Base-by-base conservation (phyloP, 2,888 invertebrate species). In the Leucophenga montana region DNA sequence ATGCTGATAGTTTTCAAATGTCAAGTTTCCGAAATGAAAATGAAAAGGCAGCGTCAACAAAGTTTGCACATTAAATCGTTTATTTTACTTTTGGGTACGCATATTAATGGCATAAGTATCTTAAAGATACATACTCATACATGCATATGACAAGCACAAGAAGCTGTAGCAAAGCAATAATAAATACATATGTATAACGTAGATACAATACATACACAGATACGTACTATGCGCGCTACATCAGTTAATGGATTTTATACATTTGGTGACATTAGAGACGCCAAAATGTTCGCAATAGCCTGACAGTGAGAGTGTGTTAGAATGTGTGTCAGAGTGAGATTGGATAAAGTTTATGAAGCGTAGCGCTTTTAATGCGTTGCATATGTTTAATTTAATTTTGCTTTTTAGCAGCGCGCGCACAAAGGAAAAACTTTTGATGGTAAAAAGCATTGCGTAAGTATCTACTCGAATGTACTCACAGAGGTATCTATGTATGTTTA, bases 51-150 rank as follows among this genome's bases (percentile, higher is more conserved):
- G 69, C 75, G 71, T 67, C 72, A 61, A 64, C 39, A 81, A 81
- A 81, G 70, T 81, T 81, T 82, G 66, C 70, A 76, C 81, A 81
- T 81, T 78, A 82, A 82, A 81, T 76, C 82, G 81, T 81, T 81
- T 81, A 82, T 76, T 80, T 81, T 81, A 81, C 75, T 82, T 76
- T 73, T 67, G 70, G 73, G 72, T 72, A 44, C 27, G 46, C 67
- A 67, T 20, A 64, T 48, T 64, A 64, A 64, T 64, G 62, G 62
- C 48, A 48, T 22, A 31, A 31, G 46, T 64, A 64, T 64, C 62
- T 48, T n/a, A 14, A 46, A 64, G 62, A 46, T 64, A 64, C 18
- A n/a, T n/a, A 48, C 48, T n/a, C 62, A 27, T 27, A 57, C 13
- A 56, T 53, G 33, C 54, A 46, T 67, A 57, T 66, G 56, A 56